phyloP scores from a whole-genome alignment of 2,797 vertebrate genomes.

The Garrulus glandarius region DNA sequence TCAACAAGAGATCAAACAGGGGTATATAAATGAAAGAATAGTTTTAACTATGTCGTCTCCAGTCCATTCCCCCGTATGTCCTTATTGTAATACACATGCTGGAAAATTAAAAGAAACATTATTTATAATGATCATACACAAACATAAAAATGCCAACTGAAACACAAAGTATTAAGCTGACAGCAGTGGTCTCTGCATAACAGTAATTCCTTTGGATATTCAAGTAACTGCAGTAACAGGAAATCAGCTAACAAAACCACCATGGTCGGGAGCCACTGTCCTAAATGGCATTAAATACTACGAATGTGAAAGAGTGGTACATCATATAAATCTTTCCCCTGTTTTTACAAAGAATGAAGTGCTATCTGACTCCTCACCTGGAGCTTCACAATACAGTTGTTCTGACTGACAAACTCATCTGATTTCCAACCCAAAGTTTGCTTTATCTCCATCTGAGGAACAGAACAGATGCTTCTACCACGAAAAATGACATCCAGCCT shows the following conservation, averaged over 20 bases:
- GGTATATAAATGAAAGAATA: background rate
- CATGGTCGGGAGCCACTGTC: background rate
- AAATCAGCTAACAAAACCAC: background rate
- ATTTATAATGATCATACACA: constrained; percentile 12
- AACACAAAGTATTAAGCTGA: constrained; percentile 15
- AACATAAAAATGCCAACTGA: constrained; percentile 5
- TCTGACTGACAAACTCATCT: background rate
- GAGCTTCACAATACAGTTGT: background rate
- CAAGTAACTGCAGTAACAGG: background rate
- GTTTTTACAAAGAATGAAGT: background rate
- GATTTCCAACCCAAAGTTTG: constrained; percentile 15
- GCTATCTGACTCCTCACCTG: background rate
- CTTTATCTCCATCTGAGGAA: constrained; percentile 4
- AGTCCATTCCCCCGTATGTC: background rate
- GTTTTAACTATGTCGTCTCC: background rate
- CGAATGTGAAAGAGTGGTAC: background rate
- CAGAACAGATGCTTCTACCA: background rate
- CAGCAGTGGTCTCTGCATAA: background rate
- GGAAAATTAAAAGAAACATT: background rate
- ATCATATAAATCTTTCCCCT: background rate
- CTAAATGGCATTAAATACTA: background rate
- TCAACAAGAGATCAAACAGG: background rate
- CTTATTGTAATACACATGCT: background rate
- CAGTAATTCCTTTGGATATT: background rate
- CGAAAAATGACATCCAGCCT: background rate